Evolutionary conservation across 2,888 invertebrate species (phyloP).

Genomic region (Elysia crispata): DNA sequence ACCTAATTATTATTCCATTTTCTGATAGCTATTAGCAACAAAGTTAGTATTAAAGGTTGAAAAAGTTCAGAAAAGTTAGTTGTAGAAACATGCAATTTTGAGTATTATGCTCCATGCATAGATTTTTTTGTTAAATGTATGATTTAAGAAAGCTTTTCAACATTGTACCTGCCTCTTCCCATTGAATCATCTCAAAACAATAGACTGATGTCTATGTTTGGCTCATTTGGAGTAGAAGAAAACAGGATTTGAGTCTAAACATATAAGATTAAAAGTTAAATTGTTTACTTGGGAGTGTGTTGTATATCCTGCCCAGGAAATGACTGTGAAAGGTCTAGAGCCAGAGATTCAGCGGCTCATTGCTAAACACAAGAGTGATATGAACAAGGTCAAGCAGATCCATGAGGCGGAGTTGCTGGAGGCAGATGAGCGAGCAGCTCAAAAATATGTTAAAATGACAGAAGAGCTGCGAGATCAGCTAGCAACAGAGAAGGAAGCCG

Average conservation of each 20-base stretch:
- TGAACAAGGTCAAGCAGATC: conserved; percentile 76
- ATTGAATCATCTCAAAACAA: neutral
- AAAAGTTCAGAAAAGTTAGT: too few relatives aligned
- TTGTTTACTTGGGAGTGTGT: neutral
- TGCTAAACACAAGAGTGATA: conserved; percentile 77
- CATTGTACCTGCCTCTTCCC: neutral
- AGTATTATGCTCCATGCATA: too few relatives aligned
- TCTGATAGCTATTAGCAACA: too few relatives aligned
- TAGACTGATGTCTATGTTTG: too few relatives aligned
- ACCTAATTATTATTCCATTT: too few relatives aligned
- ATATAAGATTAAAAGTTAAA: neutral
- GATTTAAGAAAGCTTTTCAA: neutral
- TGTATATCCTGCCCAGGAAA: conserved; percentile 68
- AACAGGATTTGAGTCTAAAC: neutral
- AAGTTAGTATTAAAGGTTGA: too few relatives aligned
- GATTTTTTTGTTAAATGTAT: neutral
- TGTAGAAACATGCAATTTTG: too few relatives aligned
- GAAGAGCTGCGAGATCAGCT: conserved; percentile 77
- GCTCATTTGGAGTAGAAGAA: too few relatives aligned
- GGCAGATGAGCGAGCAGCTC: conserved; percentile 76
- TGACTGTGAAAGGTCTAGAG: conserved; percentile 78
- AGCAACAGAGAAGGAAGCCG: conserved; percentile 76
- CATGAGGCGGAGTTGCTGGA: conserved; percentile 77
- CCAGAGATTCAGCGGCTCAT: conserved; percentile 78
- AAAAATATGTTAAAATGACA: conserved; percentile 75